Base-by-base conservation (phyloP, 2,888 invertebrate genomes). In the Eretmocerus hayati region DNA sequence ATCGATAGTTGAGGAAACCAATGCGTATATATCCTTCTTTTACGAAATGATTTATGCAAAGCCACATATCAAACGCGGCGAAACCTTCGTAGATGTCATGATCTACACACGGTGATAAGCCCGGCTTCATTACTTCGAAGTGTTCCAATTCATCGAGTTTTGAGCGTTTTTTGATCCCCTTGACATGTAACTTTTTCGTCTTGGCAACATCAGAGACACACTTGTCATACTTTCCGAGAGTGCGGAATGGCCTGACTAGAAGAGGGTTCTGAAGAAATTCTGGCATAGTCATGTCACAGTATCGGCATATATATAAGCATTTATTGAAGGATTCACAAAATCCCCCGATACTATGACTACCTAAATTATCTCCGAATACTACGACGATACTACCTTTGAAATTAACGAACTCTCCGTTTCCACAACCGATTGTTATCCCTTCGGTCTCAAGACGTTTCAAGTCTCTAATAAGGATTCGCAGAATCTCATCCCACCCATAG, bases 81-180 rank as follows among this genome's bases (percentile, higher is more conserved):
- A 52, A 37, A 1, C 52, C 50, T 40, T 55, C 53, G 5, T 53
- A 37, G 4, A 57, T 13, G 35, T 57, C 57, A 42, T 57, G 56
- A 2, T 46, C 57, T 21, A 51, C 36, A 23, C 57, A 57, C 4
- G 56, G 54, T n/a, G 52, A 50, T 19, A 56, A 36, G 9, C 55
- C 53, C 11, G 50, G 54, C 11, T 37, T 39, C 30, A 54, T 50
- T 1, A 56, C 53, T 32, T 57, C 38, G 36, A 42, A 56, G 47
- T 42, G 18, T 16, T 46, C 2, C 2, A 57, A 21, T 18, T 35
- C 1, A 35, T 56, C 54, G 23, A 57, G 54, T 13, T n/a, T 13
- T 4, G 55, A 57, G 47, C 54, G 21, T 21, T 32, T 46, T 26
- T 51, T 54, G 9, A 55, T 26, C n/a, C 55, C 52, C 31, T 54